Conservation (phyloP, 1,140 invertebrate species). For the Centruroides sculpturatus region DNA sequence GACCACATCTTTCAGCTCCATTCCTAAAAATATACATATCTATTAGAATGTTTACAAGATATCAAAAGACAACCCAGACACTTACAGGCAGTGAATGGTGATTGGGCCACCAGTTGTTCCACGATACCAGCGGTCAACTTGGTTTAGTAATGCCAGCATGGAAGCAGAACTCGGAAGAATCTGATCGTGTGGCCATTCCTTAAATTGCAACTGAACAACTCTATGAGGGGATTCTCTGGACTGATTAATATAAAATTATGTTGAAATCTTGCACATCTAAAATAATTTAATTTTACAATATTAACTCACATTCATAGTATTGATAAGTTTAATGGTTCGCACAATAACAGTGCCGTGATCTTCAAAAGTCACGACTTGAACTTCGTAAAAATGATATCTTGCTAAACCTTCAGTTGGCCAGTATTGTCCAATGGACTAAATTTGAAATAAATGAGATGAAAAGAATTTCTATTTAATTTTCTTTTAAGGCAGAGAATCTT, state of each 20-base stretch:
- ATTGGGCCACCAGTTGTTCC: constrained; percentile 9
- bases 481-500: not conserved
- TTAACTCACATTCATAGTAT: constrained; percentile 1
- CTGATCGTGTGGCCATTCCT: constrained; percentile 6
- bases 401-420: constrained; percentile 10
- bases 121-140: constrained; percentile 2
- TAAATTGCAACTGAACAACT: constrained; percentile 12
- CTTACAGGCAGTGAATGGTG: constrained; percentile 13
- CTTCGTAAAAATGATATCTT: constrained; percentile 8
- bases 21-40: constrained; percentile 23
- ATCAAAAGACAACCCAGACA: not conserved
- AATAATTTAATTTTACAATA: not conserved
- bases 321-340: constrained; percentile 4
- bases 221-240: constrained; percentile 1
- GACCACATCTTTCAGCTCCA: constrained; percentile 29
- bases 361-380: constrained; percentile 10
- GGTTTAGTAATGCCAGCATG: constrained; percentile 1
- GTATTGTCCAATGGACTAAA: constrained; percentile 14
- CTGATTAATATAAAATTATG: not conserved
- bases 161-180: not conserved
- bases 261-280: not conserved
- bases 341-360: constrained; percentile 5
- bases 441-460: not conserved
- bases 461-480: not conserved
- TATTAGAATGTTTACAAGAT: not conserved